Conservation (phyloP, 2,113 vertebrate genomes). For the Emydura subglobosa region DNA sequence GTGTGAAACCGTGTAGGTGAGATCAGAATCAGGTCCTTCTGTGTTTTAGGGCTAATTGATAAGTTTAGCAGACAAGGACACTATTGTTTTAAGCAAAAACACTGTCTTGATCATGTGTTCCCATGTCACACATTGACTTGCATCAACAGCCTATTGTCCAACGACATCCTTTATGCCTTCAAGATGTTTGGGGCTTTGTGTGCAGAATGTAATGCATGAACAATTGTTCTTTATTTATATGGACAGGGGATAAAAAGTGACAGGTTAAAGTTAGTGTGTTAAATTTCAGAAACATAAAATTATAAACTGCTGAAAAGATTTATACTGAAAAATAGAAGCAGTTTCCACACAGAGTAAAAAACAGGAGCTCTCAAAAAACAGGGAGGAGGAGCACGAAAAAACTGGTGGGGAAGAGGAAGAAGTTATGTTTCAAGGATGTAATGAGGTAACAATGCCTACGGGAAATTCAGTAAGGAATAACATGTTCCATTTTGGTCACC, state of each 20-base stretch:
- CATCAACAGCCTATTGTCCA: conserved; percentile 28
- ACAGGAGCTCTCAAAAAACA: not conserved
- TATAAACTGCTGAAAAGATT: conserved; percentile 22
- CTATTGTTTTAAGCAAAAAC: not conserved
- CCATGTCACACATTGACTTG: conserved; percentile 37
- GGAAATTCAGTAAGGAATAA: conserved; percentile 27
- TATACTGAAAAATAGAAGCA: conserved; percentile 4
- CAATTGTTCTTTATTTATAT: conserved; percentile 16
- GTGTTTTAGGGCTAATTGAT: conserved; percentile 39
- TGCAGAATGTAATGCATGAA: not conserved
- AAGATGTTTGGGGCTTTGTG: conserved; percentile 25
- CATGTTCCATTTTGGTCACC: conserved; percentile 46
- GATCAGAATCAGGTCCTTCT: not conserved
- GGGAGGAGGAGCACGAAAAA: not conserved
- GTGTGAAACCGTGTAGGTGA: not conserved
- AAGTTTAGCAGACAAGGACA: not conserved
- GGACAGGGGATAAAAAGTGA: conserved; percentile 35
- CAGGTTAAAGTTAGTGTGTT: conserved; percentile 56
- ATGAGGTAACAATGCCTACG: conserved; percentile 39
- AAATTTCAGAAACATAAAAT: conserved; percentile 43
- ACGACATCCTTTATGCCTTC: conserved; percentile 28
- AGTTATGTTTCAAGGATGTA: conserved; percentile 39
- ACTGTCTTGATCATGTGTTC: conserved; percentile 36
- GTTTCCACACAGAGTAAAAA: conserved; percentile 18
- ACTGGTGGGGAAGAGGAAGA: not conserved